Evolutionary conservation across 2,888 invertebrate species (phyloP), one percentile per base, ranked within the genome.

Genomic region (Dermolepida albohirtum): DNA sequence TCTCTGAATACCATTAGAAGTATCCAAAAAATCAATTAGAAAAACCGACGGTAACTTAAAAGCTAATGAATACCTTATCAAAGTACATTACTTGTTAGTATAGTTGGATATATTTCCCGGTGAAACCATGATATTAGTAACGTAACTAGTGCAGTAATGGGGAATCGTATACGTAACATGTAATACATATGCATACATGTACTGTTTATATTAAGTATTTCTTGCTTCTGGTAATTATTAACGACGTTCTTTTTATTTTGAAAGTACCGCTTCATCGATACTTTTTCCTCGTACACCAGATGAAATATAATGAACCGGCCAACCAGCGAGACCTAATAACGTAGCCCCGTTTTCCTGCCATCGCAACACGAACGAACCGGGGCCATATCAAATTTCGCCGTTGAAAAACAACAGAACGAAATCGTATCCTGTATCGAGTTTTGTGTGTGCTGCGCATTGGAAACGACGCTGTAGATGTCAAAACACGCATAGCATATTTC

Each of bases 361-460:
- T 50, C 50, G 50, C 50, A 50, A 50, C 50, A n/a, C 27, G 27
- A 50, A 50, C 22, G 22, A n/a, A 10, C 50, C 50, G 50, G 50
- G 17, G 50, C 27, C 6, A n/a, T 16, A 50, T 50, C 50, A 50
- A 50, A 27, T 50, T 50, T 22, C 50, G 22, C 27, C 27, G 22
- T n/a, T 10, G 44, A 44, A 12, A 44, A 51, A 51, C 51, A 51
- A 51, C 51, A 12, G 44, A n/a, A 44, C 44, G n/a, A 14, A 14
- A 44, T 44, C 44, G 6, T 44, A 44, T 44, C 44, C 44, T 44
- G 44, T 44, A 44, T 44, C 12, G 12, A 44, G 14, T 44, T 12
- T 44, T 14, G 12, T 4, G 44, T 14, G 1, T n/a, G 6, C 12
- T 14, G 44, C 44, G 14, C n/a, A 14, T 5, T 14, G 14, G n/a